phyloP scores from a whole-genome alignment of 2,797 vertebrate species.

The Florisuga fusca region DNA sequence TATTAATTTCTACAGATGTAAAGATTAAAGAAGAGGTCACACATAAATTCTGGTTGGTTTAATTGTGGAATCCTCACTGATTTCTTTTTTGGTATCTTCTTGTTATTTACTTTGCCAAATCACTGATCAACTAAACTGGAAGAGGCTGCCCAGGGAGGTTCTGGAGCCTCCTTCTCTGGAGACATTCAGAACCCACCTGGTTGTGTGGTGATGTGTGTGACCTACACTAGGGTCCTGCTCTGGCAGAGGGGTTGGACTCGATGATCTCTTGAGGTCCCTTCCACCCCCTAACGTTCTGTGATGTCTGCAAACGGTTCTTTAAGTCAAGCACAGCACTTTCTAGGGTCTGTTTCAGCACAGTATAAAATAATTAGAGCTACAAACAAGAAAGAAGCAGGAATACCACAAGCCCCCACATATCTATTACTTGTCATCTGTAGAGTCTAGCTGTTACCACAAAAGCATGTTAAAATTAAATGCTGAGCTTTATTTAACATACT shows the following conservation, averaged over 20 bases:
- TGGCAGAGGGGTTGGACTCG: too few relatives aligned
- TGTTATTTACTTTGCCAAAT: slow-evolving; percentile 13
- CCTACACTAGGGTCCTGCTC: too few relatives aligned
- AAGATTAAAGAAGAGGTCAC: not conserved
- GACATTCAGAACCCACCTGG: too few relatives aligned
- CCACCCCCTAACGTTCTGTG: too few relatives aligned
- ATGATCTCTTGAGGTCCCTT: too few relatives aligned
- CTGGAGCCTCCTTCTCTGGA: too few relatives aligned
- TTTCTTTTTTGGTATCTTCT: slow-evolving; percentile 21
- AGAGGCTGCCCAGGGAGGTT: too few relatives aligned
- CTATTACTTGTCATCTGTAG: slow-evolving; percentile 65
- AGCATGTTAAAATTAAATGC: slow-evolving; percentile 56
- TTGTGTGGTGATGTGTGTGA: too few relatives aligned
- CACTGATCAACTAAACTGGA: not conserved
- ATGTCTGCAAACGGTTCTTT: slow-evolving; percentile 20
- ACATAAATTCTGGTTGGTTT: not conserved
- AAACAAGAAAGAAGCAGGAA: slow-evolving; percentile 41
- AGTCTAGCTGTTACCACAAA: slow-evolving; percentile 43
- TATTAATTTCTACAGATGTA: not conserved
- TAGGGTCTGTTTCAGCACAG: slow-evolving; percentile 59
- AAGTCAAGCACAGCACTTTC: slow-evolving; percentile 48
- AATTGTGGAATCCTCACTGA: not conserved
- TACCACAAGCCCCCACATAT: slow-evolving; percentile 50
- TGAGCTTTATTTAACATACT: slow-evolving; percentile 34
- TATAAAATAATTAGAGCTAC: slow-evolving; percentile 65